phyloP scores from a whole-genome alignment of 2,113 vertebrate species.

The Saguinus imperator region DNA sequence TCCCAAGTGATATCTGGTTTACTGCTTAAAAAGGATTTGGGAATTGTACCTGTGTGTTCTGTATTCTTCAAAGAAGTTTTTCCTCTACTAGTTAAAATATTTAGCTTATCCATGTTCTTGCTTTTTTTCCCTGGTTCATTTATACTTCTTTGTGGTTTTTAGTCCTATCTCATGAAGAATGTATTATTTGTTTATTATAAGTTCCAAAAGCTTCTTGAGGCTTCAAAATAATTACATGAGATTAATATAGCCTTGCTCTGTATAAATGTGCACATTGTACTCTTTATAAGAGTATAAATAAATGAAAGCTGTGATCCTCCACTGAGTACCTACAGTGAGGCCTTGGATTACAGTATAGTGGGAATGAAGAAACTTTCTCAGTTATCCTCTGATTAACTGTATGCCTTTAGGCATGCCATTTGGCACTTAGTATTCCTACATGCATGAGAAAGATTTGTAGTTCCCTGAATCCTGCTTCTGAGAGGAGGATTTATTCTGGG shows the following conservation, averaged over 20 bases:
- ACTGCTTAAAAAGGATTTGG: neutral
- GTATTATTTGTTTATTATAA: slow-evolving; percentile 29
- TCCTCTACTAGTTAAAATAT: neutral
- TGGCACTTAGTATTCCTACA: neutral
- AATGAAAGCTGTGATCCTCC: neutral
- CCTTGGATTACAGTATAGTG: neutral
- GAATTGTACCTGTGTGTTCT: neutral
- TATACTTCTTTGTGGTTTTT: neutral
- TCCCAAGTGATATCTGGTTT: neutral
- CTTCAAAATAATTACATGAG: neutral
- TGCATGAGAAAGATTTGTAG: neutral
- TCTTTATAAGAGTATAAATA: neutral
- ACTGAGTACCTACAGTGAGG: neutral
- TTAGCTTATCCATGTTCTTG: neutral
- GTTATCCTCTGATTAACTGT: neutral
- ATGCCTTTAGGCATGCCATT: neutral
- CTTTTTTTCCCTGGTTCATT: slow-evolving; percentile 21
- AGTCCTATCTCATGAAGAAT: neutral
- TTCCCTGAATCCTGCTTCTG: neutral
- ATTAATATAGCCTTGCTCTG: neutral
- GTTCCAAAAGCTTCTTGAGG: neutral
- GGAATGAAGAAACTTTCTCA: neutral
- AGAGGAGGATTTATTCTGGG: neutral
- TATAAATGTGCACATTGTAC: neutral
- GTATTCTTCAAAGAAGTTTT: slow-evolving; percentile 30